Conservation (phyloP, 2,888 invertebrate genomes). For the Philereme transversata region DNA sequence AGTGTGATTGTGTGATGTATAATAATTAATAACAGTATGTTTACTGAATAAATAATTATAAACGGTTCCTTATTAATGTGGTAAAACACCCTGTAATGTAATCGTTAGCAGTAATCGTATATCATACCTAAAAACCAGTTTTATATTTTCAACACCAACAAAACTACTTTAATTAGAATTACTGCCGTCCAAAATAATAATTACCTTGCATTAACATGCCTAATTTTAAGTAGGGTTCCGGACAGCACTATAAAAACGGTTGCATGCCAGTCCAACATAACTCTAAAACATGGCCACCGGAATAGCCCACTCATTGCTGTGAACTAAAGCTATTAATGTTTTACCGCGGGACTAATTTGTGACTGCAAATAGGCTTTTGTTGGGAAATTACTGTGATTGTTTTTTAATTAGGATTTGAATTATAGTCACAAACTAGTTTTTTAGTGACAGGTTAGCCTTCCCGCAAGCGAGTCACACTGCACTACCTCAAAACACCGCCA, state of each 20-base stretch:
- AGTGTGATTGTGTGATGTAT: too few relatives aligned
- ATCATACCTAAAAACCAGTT: too few relatives aligned
- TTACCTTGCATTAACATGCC: constrained; percentile 28
- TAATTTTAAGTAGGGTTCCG: constrained; percentile 25
- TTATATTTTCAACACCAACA: constrained; percentile 12
- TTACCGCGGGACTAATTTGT: constrained; percentile 37
- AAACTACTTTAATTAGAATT: constrained; percentile 25
- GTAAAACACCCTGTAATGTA: too few relatives aligned
- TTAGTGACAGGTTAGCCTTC: too few relatives aligned
- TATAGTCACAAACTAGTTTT: background rate
- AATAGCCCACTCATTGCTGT: constrained; percentile 33
- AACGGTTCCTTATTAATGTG: too few relatives aligned
- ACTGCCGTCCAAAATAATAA: constrained; percentile 29
- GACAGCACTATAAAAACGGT: constrained; percentile 14
- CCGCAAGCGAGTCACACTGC: too few relatives aligned
- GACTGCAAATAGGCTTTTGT: constrained; percentile 23
- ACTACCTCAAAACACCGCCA: too few relatives aligned
- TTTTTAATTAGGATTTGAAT: constrained; percentile 7
- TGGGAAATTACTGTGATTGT: constrained; percentile 6
- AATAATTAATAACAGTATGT: too few relatives aligned
- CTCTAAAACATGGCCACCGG: constrained; percentile 28
- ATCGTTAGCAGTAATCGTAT: too few relatives aligned
- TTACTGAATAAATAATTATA: too few relatives aligned
- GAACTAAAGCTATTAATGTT: constrained; percentile 39
- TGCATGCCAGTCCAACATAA: constrained; percentile 31